These are phyloP conservation scores for Pipistrellus pygmaeus DNA, from an alignment of 2,797 vertebrate species.

Conservation along the genomic window DNA sequence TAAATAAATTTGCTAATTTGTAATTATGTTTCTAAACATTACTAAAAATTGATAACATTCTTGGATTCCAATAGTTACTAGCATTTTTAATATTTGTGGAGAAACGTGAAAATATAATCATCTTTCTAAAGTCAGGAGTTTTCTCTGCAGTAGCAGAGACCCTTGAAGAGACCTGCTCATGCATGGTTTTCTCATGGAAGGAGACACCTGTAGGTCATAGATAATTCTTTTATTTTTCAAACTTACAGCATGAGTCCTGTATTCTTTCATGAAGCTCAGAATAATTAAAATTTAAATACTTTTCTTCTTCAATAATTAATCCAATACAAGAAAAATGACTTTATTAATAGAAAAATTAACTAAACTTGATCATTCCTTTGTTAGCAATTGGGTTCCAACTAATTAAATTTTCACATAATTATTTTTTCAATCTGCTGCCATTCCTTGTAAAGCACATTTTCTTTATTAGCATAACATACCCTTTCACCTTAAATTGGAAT, in stretches of 20 bases:
- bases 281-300: slow-evolving; percentile 74
- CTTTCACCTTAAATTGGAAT: slow-evolving; percentile 76
- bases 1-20: not conserved
- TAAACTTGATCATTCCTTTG: slow-evolving; percentile 74
- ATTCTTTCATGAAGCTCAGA: not conserved
- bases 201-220: not conserved
- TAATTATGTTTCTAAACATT: slow-evolving; percentile 4
- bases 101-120: not conserved
- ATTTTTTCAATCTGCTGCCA: slow-evolving; percentile 77
- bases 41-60: not conserved
- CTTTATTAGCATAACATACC: slow-evolving; percentile 69
- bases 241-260: not conserved
- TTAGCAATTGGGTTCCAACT: slow-evolving; percentile 80
- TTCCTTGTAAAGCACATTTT: slow-evolving; percentile 53
- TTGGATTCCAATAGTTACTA: not conserved
- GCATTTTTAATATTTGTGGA: not conserved
- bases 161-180: not conserved
- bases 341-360: slow-evolving; percentile 76
- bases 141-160: not conserved
- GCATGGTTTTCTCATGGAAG: not conserved
- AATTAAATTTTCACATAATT: slow-evolving; percentile 84
- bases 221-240: slow-evolving; percentile 57
- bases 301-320: slow-evolving; percentile 82
- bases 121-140: slow-evolving; percentile 20
- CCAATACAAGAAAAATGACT: slow-evolving; percentile 72